A percentile compares a stretch with the other conserved stretches of the same genome.
Evolutionary conservation across 1,140 invertebrate species (phyloP).

Genomic region (Bombus picipes): DNA sequence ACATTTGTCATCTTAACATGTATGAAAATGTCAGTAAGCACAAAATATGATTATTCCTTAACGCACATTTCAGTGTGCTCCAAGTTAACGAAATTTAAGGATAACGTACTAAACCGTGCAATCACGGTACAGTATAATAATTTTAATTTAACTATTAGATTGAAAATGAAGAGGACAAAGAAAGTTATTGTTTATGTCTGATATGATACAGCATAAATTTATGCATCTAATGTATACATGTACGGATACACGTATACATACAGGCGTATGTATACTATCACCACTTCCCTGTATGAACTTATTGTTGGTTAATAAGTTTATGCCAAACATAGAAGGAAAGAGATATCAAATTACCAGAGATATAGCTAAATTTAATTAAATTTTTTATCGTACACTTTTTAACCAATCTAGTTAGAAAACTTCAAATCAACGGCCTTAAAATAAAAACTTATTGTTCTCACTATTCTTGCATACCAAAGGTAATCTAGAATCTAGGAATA

Average conservation of each 20-base stretch:
- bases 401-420: slow-evolving; percentile 57
- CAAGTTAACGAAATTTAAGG: slow-evolving; percentile 25
- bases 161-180: background rate
- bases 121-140: slow-evolving; percentile 2
- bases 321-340: slow-evolving; percentile 18
- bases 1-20: slow-evolving; percentile 22
- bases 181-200: slow-evolving; percentile 26
- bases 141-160: slow-evolving; percentile 19
- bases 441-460: slow-evolving; percentile 68
- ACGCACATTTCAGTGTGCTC: background rate
- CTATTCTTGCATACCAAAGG: slow-evolving; percentile 40
- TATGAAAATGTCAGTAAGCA: slow-evolving; percentile 62
- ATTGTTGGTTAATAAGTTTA: slow-evolving; percentile 33
- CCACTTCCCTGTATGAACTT: slow-evolving; percentile 18
- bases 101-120: background rate
- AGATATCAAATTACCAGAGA: slow-evolving; percentile 21
- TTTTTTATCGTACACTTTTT: slow-evolving; percentile 64
- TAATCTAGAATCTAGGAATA: background rate
- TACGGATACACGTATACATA: slow-evolving; percentile 8
- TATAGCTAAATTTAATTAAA: slow-evolving; percentile 41
- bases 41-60: slow-evolving; percentile 53
- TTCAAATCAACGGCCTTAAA: slow-evolving; percentile 66
- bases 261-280: slow-evolving; percentile 3
- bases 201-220: background rate
- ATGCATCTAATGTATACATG: background rate